Conservation (phyloP, 2,797 vertebrate genomes). For the Pseudochirops cupreus region DNA sequence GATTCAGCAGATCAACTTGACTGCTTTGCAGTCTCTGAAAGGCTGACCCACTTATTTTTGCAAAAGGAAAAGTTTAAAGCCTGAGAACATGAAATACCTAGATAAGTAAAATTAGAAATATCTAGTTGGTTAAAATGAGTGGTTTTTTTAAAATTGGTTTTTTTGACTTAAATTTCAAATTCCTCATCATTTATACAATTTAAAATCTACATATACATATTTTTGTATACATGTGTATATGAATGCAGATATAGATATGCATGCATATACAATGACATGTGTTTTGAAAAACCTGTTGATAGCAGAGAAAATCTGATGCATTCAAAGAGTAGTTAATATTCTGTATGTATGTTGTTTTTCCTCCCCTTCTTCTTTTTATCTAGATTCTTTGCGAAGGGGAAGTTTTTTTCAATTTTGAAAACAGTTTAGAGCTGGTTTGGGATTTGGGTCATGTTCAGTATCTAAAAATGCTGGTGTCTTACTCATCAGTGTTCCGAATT, state of each 20-base stretch:
- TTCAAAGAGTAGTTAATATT: neutral
- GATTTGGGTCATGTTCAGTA: neutral
- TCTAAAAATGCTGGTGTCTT: conserved; percentile 32
- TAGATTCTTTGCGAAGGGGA: conserved; percentile 1
- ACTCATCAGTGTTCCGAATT: conserved; percentile 28
- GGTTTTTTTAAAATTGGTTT: conserved; percentile 30
- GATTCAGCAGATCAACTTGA: conserved; percentile 65
- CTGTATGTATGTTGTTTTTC: neutral
- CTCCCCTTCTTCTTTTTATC: conserved; percentile 3
- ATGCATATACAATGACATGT: neutral
- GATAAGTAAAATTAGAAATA: conserved; percentile 64
- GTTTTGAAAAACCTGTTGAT: neutral
- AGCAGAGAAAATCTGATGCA: neutral
- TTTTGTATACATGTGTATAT: neutral
- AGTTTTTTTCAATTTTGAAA: neutral
- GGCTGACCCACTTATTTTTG: conserved; percentile 65
- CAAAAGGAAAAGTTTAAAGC: conserved; percentile 63
- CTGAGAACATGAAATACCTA: conserved; percentile 28
- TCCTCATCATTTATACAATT: conserved; percentile 19
- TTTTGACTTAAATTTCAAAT: conserved; percentile 50
- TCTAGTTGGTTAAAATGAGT: conserved; percentile 42
- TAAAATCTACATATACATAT: neutral
- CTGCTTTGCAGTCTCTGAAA: conserved; percentile 61
- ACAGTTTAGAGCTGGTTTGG: conserved; percentile 1
- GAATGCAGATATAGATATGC: neutral